Evolutionary conservation across 2,797 vertebrate genomes (phyloP).

Genomic region (Eptatretus atami): DNA sequence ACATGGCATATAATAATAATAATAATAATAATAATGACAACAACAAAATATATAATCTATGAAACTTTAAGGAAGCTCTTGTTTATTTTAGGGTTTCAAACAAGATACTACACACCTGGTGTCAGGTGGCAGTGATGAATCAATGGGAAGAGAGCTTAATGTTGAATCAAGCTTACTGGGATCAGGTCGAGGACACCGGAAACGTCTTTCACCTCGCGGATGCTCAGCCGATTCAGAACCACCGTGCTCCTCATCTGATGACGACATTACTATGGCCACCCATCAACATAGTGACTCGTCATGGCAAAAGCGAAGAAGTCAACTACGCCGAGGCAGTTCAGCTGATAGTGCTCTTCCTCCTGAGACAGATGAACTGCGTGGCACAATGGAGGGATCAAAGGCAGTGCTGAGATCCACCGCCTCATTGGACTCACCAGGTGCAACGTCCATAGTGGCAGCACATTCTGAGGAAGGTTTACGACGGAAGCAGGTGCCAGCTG

Average conservation of each 20-base stretch:
- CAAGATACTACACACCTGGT: too few relatives aligned
- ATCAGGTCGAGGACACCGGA: too few relatives aligned
- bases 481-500: not conserved
- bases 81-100: too few relatives aligned
- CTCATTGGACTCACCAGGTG: not conserved
- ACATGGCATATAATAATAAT: too few relatives aligned
- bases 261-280: not conserved
- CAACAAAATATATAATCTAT: too few relatives aligned
- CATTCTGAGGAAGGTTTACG: too few relatives aligned
- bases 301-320: not conserved
- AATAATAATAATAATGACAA: too few relatives aligned
- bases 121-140: too few relatives aligned
- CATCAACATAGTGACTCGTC: not conserved
- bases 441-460: not conserved
- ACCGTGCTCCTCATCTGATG: not conserved
- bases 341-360: slow-evolving; percentile 16
- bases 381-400: not conserved
- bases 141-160: too few relatives aligned
- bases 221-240: not conserved
- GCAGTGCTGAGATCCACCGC: not conserved
- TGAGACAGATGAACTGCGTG: slow-evolving; percentile 13
- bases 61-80: too few relatives aligned
- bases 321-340: slow-evolving; percentile 11
- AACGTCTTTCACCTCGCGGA: not conserved
- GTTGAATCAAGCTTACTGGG: too few relatives aligned